phyloP scores from a whole-genome alignment of 1,140 invertebrate species.

The Centruroides vittatus region DNA sequence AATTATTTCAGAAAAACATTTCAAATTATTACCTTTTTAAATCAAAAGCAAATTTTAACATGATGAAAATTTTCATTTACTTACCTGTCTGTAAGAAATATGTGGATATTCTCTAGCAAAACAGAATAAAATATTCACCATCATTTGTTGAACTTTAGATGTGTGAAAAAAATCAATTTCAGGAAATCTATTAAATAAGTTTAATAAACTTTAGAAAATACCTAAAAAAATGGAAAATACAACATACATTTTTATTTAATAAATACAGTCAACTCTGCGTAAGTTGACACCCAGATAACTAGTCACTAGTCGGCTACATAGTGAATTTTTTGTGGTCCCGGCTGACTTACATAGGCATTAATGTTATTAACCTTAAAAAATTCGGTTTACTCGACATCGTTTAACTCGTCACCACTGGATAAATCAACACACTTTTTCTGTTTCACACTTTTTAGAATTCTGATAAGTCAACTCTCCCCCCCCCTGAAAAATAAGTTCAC shows the following conservation, averaged over 20 bases:
- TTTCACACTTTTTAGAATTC: too few relatives aligned
- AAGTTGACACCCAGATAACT: too few relatives aligned
- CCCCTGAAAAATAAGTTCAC: too few relatives aligned
- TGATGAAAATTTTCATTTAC: neutral
- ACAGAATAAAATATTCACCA: constrained; percentile 54
- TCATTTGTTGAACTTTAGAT: constrained; percentile 46
- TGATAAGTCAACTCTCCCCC: too few relatives aligned
- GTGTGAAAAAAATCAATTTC: constrained; percentile 60
- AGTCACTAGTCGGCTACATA: too few relatives aligned
- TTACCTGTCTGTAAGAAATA: constrained; percentile 54
- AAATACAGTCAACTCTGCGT: too few relatives aligned
- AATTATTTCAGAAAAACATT: constrained; percentile 14
- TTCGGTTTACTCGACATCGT: too few relatives aligned
- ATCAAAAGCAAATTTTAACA: neutral
- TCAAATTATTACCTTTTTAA: neutral
- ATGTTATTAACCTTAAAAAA: too few relatives aligned
- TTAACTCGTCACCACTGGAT: too few relatives aligned
- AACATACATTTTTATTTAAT: neutral
- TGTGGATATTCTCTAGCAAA: constrained; percentile 55
- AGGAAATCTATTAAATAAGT: constrained; percentile 40
- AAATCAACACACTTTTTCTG: too few relatives aligned
- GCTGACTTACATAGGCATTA: too few relatives aligned
- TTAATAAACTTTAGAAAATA: constrained; percentile 8
- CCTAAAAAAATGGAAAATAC: constrained; percentile 4
- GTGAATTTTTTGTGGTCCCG: too few relatives aligned